These are phyloP conservation scores for Barnardius zonarius DNA, from an alignment of 2,113 vertebrate genomes.

Conservation along the genomic window DNA sequence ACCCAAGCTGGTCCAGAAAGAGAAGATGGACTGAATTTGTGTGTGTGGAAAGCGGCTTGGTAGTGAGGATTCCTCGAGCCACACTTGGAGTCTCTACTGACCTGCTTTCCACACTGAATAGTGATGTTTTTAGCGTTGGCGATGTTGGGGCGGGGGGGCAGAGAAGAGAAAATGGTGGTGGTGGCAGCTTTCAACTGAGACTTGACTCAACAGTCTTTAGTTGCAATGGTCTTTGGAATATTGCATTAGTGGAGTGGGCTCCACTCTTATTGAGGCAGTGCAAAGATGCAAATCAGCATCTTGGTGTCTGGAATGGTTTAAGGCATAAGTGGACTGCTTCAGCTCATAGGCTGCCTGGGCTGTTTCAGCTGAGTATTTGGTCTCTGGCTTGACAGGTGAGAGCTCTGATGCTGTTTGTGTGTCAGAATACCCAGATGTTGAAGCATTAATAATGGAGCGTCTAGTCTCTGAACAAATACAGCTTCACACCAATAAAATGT, in stretches of 20 bases:
- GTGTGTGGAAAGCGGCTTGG: slow-evolving; percentile 96
- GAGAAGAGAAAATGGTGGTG: not conserved
- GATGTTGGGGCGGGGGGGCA: not conserved
- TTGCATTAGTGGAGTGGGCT: slow-evolving; percentile 46
- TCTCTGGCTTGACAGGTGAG: not conserved
- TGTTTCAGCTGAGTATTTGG: not conserved
- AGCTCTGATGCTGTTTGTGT: not conserved
- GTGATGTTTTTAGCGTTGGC: not conserved
- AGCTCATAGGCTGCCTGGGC: not conserved
- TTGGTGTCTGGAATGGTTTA: not conserved
- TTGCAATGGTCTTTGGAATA: slow-evolving; percentile 55
- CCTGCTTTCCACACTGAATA: slow-evolving; percentile 77
- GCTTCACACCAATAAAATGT: slow-evolving; percentile 49
- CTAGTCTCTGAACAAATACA: slow-evolving; percentile 30
- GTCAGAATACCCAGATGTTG: slow-evolving; percentile 13
- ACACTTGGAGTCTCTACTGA: slow-evolving; percentile 92
- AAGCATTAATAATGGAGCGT: slow-evolving; percentile 34
- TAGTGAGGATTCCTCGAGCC: slow-evolving; percentile 77
- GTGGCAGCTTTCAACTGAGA: not conserved
- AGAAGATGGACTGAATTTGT: slow-evolving; percentile 99
- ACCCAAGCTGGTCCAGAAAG: slow-evolving; percentile 92
- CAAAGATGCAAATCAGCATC: not conserved
- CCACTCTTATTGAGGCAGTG: not conserved
- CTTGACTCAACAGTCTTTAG: not conserved
- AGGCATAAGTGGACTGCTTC: not conserved